Conservation (phyloP, 2,113 vertebrate genomes). For the Pterophyllum scalare region DNA sequence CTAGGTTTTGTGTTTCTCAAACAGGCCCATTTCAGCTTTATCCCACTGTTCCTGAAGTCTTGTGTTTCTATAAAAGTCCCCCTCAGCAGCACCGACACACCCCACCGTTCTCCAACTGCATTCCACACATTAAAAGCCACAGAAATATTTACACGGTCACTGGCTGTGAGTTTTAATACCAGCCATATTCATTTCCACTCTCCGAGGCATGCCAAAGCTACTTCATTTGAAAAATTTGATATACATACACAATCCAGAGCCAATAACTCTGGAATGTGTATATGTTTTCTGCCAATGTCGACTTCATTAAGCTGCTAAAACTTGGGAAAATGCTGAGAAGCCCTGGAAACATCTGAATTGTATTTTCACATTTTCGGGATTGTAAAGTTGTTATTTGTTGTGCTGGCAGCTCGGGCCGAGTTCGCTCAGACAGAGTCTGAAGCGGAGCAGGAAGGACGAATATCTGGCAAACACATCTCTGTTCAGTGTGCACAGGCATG, state of each 20-base stretch:
- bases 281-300: not conserved
- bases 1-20: not conserved
- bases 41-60: not conserved
- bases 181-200: conserved; percentile 2
- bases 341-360: not conserved
- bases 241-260: not conserved
- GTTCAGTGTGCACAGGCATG: not conserved
- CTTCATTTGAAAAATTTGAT: conserved; percentile 10
- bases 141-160: conserved; percentile 10
- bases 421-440: not conserved
- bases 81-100: not conserved
- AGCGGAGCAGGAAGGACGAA: not conserved
- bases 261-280: not conserved
- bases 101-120: not conserved
- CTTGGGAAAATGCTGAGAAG: not conserved
- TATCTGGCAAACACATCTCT: not conserved
- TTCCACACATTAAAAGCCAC: not conserved
- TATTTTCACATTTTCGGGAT: not conserved
- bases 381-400: conserved; percentile 1
- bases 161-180: conserved; percentile 5
- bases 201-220: not conserved
- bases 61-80: not conserved
- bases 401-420: not conserved
- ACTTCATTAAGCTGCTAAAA: conserved; percentile 7
- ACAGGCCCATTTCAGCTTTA: not conserved